Evolutionary conservation across 2,113 vertebrate genomes (phyloP), one percentile per base, ranked within the genome.

Genomic region (Crotalus helleri): DNA sequence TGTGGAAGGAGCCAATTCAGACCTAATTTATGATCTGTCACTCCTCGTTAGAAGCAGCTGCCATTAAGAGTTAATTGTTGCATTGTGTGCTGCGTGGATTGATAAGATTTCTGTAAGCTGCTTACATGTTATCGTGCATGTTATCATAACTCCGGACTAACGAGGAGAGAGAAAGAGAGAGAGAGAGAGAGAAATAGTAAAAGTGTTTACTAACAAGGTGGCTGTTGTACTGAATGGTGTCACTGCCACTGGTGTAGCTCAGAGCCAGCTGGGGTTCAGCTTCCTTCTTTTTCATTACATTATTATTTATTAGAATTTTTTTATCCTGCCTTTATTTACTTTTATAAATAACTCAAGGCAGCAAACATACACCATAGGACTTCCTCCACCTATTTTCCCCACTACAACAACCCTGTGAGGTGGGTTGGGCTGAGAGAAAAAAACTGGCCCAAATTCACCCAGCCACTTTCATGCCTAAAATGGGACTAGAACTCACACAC

Each of bases 1-100:
- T 53, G 92, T 95, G 92, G 95, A 96, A 94, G 95, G 97, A 94
- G 93, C 90, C 95, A 94, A 96, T 94, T 96, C 95, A 96, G 96
- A 97, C 95, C 93, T 95, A 96, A 97, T 97, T 98, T 97, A 96
- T 96, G 96, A 94, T 49, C 44, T 94, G 96, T 96, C 96, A 96
- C 94, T 98, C 95, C 94, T 92, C 95, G 96, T 95, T 95, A 96
- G 96, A 95, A 96, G 96, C 94, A 94, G 94, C 93, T 97, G 97
- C 97, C 96, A 92, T 96, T 95, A 95, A 94, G 93, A 96, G 95
- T 95, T 97, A 96, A 97, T 96, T 64, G 94, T 95, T 93, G 94
- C 94, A 92, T 93, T 95, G 95, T 96, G 95, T 89, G 92, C 96
- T 91, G 93, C 93, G 92, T 93, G 95, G 89, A 97, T 92, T 0